Base-by-base conservation (phyloP, 2,113 vertebrate species). In the Fulmarus glacialis region DNA sequence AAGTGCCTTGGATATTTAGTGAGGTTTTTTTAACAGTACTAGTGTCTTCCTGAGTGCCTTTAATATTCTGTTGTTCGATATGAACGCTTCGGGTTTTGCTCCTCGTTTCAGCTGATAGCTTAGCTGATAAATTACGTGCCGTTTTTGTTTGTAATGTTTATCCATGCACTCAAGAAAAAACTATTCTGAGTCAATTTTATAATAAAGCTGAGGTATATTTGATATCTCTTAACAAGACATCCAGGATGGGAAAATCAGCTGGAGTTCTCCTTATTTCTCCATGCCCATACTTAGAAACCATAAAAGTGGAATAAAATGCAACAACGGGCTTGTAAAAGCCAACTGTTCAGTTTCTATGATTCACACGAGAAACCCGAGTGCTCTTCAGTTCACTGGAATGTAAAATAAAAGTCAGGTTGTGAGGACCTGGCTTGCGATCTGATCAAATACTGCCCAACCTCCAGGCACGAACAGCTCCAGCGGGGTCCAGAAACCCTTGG, bases 301-400 rank as follows among this genome's bases (percentile, higher is more conserved):
- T 43, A 23, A 58, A 82, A 82, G 21, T 2, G 20, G 60, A 9
- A 47, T 43, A 73, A 92, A 88, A 90, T 8, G 32, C 58, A 87
- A 40, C 48, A 32, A 2, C 0, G 5, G 52, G 81, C 63, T 82
- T 72, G 72, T n/a, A 42, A 84, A 91, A 91, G 5, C 63, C 93
- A 83, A 66, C 68, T 86, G 53, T 12, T 83, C 63, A 1, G 60
- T 67, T 81, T 20, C 36, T 53, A 3, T 16, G n/a, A 16, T 15
- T 45, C 43, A 6, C 58, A 60, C 0, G 8, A 58, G 87, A 36
- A 77, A 77, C 22, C 29, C 0, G 0, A 75, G 40, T 2, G n/a
- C 22, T 53, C 62, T 60, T 53, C 43, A 11, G n/a, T 6, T 58
- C 21, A 1, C 34, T 62, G 52, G 52, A 26, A 38, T 48, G 42